Conservation (phyloP, 2,113 vertebrate species). For the Cairina moschata region DNA sequence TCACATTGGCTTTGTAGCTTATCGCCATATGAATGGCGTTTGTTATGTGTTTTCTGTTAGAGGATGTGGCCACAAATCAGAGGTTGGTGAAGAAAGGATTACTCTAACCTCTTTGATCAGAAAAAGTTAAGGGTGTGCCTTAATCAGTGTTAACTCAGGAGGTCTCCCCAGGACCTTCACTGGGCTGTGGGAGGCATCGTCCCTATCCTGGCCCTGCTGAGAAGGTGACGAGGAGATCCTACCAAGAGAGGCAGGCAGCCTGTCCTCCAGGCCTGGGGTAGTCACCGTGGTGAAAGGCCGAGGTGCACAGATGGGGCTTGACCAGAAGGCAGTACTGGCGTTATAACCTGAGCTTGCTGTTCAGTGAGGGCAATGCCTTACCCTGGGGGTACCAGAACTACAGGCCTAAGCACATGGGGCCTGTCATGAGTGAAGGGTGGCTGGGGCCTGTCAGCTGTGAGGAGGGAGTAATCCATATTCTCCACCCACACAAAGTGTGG, state of each 20-base stretch:
- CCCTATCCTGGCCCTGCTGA: background rate
- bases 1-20: background rate
- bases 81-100: background rate
- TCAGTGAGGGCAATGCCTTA: background rate
- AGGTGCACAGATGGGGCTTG: background rate
- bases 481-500: background rate
- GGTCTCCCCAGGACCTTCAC: background rate
- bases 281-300: background rate
- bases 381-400: background rate
- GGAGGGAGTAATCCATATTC: background rate
- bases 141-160: fast-evolving
- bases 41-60: conserved; percentile 11
- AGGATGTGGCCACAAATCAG: conserved; percentile 45
- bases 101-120: background rate
- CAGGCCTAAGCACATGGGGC: fast-evolving
- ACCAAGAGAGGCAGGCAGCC: background rate
- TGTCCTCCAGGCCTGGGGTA: background rate
- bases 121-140: background rate
- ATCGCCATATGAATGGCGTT: background rate
- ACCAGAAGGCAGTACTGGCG: fast-evolving
- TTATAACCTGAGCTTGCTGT: fast-evolving
- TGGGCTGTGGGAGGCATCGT: background rate
- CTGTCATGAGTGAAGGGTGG: background rate
- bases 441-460: background rate
- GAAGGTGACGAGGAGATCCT: background rate